Evolutionary conservation across 2,113 vertebrate genomes (phyloP).

Genomic region (Erpornis zantholeuca): DNA sequence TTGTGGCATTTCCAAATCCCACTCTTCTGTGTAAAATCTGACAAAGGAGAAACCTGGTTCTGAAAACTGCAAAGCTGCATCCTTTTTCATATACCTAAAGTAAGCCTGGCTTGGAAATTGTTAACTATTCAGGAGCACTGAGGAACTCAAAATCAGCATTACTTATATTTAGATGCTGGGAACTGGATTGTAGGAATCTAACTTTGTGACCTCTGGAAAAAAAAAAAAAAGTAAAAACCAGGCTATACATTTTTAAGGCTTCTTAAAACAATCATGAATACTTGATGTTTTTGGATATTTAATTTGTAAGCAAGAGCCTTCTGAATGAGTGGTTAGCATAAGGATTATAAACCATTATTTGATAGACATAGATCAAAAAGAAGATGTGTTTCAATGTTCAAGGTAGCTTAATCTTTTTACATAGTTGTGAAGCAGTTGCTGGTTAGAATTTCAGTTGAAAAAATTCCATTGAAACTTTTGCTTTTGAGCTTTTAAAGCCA

Average conservation of each 20-base stretch:
- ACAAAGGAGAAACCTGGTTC: not conserved
- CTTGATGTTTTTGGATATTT: not conserved
- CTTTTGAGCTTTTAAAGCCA: not conserved
- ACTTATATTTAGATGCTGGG: not conserved
- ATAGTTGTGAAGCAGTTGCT: not conserved
- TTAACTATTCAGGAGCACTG: not conserved
- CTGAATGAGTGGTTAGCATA: not conserved
- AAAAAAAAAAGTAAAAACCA: not conserved
- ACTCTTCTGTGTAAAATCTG: not conserved
- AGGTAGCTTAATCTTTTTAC: not conserved
- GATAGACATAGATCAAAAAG: not conserved
- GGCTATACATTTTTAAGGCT: not conserved
- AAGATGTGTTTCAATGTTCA: not conserved
- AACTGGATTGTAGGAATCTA: not conserved
- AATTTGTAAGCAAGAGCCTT: not conserved
- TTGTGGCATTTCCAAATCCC: not conserved
- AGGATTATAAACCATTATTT: not conserved
- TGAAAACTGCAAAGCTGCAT: not conserved
- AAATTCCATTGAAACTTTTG: not conserved
- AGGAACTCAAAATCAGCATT: not conserved
- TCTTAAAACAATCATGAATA: not conserved
- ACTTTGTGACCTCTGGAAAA: not conserved
- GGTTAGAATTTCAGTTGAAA: conserved; percentile 5
- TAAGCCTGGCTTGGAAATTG: not conserved
- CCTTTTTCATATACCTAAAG: not conserved